phyloP scores from a whole-genome alignment of 2,888 invertebrate species.

The Aplocera efformata region DNA sequence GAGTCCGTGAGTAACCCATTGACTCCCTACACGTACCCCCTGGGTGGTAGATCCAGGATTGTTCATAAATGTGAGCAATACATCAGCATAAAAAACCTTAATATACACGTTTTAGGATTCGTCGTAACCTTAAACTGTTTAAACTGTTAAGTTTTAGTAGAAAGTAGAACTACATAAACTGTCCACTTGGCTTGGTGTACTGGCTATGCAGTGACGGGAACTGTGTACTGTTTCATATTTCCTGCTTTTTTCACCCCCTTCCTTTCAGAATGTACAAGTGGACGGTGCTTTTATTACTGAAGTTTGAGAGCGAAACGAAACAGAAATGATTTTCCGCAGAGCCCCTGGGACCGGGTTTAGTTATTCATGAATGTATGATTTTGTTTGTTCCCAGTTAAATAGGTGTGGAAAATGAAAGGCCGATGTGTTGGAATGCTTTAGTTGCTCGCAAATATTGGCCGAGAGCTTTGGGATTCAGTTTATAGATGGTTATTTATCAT shows the following conservation, averaged over 20 bases:
- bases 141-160: too few species aligned
- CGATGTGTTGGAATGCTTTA: conserved; percentile 19
- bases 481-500: too few species aligned
- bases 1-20: too few species aligned
- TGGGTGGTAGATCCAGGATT: too few species aligned
- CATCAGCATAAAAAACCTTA: too few species aligned
- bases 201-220: conserved; percentile 11
- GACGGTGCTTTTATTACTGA: conserved; percentile 41
- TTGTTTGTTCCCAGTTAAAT: conserved; percentile 31
- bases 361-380: conserved; percentile 33
- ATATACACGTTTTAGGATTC: too few species aligned
- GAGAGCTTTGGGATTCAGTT: conserved; percentile 5
- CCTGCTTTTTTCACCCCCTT: conserved; percentile 35
- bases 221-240: conserved; percentile 25
- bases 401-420: conserved; percentile 31
- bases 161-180: too few species aligned
- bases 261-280: conserved; percentile 41
- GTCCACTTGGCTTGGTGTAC: too few species aligned
- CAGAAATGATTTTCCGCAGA: conserved; percentile 35
- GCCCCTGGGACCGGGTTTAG: conserved; percentile 30
- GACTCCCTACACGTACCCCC: too few species aligned
- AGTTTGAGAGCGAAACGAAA: conserved; percentile 34
- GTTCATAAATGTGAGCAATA: too few species aligned
- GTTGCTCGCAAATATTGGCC: conserved; percentile 17
- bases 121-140: too few species aligned